Evolutionary conservation across 2,888 invertebrate species (phyloP), one percentile per base, ranked within the genome.

Genomic region (Beris chalybata): DNA sequence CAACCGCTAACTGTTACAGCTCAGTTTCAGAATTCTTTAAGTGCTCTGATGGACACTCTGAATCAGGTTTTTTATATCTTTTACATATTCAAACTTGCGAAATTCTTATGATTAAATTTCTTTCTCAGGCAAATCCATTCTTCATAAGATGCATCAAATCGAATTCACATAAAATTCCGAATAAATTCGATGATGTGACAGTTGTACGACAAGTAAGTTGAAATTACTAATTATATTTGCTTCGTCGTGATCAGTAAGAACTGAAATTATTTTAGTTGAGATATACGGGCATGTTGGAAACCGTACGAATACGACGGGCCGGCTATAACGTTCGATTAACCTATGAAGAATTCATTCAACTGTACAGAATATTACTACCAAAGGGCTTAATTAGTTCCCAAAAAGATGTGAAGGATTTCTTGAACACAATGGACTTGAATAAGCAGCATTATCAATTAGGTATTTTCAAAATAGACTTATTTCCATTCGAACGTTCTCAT

Each of bases 201-300:
- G 95, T 97, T 7, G 90, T 95, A 74, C 84, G 95, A 59, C 85
- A 85, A 71, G 75, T 75, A 71, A 71, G 69, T 58, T 38, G 6
- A 48, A 48, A 48, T 11, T 13, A 22, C 22, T 22, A 22, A 22
- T 12, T 6, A 48, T 15, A 48, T 3, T 12, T 48, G 15, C 9
- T 15, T 15, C 48, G 1, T 48, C 48, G 5, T 47, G n/a, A 48
- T 12, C 13, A 22, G 22, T 22, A 22, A 22, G n/a, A 48, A 48
- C 12, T 48, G 5, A n/a, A 15, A 13, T 48, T 15, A 48, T 65
- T 70, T 59, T 91, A 93, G 78, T 83, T 97, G 67, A 85, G 96
- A 9, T 97, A 97, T 81, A 97, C 97, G 0, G 97, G 97, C 69
- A 97, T 97, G 97, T 77, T 97, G 74, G 97, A 97, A 78, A 97